phyloP scores from a whole-genome alignment of 2,113 vertebrate species.

The Callocephalon fimbriatum region DNA sequence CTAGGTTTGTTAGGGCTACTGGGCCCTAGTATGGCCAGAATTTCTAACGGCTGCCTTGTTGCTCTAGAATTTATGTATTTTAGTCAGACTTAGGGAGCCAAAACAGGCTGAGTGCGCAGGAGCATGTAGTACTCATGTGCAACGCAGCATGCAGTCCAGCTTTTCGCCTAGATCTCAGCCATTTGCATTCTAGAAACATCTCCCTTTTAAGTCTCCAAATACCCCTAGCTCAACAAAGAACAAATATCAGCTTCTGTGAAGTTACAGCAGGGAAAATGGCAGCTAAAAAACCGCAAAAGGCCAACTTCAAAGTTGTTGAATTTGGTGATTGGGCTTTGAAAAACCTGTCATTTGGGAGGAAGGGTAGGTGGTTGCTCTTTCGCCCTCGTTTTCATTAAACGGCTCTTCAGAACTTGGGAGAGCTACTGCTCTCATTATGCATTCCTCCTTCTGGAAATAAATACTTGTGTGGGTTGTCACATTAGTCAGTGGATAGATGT shows the following conservation, averaged over 20 bases:
- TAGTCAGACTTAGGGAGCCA: not conserved
- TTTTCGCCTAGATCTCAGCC: not conserved
- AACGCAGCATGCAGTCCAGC: not conserved
- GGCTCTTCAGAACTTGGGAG: slow-evolving; percentile 37
- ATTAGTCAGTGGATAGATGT: slow-evolving; percentile 64
- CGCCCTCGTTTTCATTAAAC: slow-evolving; percentile 49
- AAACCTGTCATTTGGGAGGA: slow-evolving; percentile 43
- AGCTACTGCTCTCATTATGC: slow-evolving; percentile 52
- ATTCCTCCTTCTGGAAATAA: slow-evolving; percentile 71
- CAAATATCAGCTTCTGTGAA: slow-evolving; percentile 25
- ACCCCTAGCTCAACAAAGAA: not conserved
- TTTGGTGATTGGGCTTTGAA: slow-evolving; percentile 53
- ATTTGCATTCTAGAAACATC: not conserved
- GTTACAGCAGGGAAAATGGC: slow-evolving; percentile 20
- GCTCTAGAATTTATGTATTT: not conserved
- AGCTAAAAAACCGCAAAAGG: not conserved
- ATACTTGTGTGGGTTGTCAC: slow-evolving; percentile 65
- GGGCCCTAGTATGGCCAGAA: not conserved
- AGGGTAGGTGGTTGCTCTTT: slow-evolving; percentile 37
- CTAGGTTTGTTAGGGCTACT: not conserved
- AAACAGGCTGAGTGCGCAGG: not conserved
- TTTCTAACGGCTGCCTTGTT: not conserved
- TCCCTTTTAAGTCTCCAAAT: slow-evolving; percentile 18
- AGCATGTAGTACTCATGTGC: not conserved
- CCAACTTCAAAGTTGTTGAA: slow-evolving; percentile 49